These are phyloP conservation scores for Chiropotes sagulatus DNA, from an alignment of 2,797 vertebrate species.

Conservation along the genomic window DNA sequence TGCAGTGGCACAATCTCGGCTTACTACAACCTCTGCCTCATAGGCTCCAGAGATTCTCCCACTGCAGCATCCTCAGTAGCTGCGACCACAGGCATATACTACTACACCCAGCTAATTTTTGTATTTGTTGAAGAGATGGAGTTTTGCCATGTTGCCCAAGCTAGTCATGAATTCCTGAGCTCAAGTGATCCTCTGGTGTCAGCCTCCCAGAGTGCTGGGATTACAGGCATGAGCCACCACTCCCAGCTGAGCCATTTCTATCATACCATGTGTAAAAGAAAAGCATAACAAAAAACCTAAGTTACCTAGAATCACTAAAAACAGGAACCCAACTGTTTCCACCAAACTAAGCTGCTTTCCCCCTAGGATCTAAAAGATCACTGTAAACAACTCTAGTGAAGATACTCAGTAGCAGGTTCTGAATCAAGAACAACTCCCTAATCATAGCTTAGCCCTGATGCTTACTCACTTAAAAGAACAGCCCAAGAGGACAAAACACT, in stretches of 20 bases:
- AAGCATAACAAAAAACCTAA: background rate
- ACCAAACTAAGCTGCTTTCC: background rate
- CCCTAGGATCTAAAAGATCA: background rate
- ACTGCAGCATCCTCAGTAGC: background rate
- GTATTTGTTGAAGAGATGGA: background rate
- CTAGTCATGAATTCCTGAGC: background rate
- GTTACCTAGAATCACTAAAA: background rate
- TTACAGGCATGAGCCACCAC: background rate
- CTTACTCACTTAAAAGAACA: background rate
- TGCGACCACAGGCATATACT: background rate
- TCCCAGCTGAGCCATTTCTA: background rate
- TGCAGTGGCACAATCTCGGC: background rate
- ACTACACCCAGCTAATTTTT: background rate
- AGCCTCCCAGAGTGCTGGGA: background rate
- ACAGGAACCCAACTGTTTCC: background rate
- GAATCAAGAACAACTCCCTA: conserved; percentile 1
- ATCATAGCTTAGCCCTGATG: background rate
- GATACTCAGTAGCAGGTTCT: background rate
- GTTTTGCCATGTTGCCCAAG: background rate
- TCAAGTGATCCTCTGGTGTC: background rate
- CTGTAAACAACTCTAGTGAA: background rate
- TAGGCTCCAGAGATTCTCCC: background rate
- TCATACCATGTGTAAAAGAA: background rate
- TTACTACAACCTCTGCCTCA: background rate
- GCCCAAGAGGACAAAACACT: background rate